Evolutionary conservation across 2,113 vertebrate species (phyloP).

Genomic region (Deroptyus accipitrinus): DNA sequence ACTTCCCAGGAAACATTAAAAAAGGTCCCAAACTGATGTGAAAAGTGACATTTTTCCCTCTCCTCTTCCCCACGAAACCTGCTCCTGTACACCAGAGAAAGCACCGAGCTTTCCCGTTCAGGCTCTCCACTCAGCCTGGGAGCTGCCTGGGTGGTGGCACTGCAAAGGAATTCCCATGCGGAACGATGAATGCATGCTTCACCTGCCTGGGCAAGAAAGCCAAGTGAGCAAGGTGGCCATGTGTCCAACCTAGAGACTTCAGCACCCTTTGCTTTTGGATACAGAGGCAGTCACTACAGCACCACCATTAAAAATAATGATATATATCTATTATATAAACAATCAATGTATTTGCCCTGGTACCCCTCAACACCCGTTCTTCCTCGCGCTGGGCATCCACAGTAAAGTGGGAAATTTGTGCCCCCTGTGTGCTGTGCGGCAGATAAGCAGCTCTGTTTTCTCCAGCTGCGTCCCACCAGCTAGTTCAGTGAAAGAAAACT

Average conservation of each 20-base stretch:
- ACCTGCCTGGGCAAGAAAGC: background rate
- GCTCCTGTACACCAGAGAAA: background rate
- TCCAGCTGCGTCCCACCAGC: background rate
- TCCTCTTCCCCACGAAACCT: background rate
- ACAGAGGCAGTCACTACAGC: background rate
- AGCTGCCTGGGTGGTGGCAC: background rate
- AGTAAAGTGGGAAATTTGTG: background rate
- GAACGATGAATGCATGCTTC: background rate
- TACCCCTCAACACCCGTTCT: background rate
- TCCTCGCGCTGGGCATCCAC: rapidly evolving
- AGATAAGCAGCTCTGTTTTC: background rate
- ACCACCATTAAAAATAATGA: background rate
- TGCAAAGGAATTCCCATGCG: background rate
- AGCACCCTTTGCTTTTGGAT: background rate
- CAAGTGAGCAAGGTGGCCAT: background rate
- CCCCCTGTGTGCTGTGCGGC: background rate
- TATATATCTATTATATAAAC: background rate
- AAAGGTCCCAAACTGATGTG: background rate
- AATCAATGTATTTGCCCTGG: background rate
- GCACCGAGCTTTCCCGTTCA: background rate
- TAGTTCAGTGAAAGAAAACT: background rate
- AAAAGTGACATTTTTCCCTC: background rate
- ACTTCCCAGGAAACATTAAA: background rate
- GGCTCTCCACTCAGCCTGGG: background rate
- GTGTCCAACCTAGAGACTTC: background rate